Base-by-base conservation (phyloP, 2,797 vertebrate species). In the Peromyscus attwateri region DNA sequence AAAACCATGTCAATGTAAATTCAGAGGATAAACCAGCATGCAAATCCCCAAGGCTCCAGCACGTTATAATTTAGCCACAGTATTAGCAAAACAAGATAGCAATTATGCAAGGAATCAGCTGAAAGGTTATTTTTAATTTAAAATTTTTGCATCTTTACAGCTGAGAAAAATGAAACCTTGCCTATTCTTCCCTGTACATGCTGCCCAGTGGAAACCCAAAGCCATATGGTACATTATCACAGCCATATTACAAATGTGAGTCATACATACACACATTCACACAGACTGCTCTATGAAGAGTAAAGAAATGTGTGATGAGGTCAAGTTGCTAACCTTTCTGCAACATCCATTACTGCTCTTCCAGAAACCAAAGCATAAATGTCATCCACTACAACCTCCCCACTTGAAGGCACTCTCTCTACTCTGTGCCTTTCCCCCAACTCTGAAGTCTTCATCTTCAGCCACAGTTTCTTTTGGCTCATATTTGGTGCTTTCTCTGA, bases 61-160 rank as follows among this genome's bases (percentile, higher is more conserved):
- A 98, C 98, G 95, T 98, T 98, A 98, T 97, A 98, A 98, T 98
- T 98, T 97, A 98, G 92, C 96, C 90, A 94, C 95, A 97, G 89
- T 71, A 98, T 98, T 98, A 98, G 98, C 96, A 98, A 98, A 98
- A 98, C 97, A 98, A 98, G 98, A 98, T 97, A 98, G 97, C 95
- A 98, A 98, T 98, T 98, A 98, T 98, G 95, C 97, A 98, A 98
- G 92, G 93, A 98, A 98, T 98, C 97, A 98, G 97, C 97, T 93
- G 92, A 98, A 98, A 98, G 80, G 88, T 98, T 98, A 98, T 98
- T 98, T 99, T 98, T 98, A 98, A 98, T 98, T 98, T 98, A 97
- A 98, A 97, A 95, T 96, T 96, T 97, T 95, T 98, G 43, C 73
- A 88, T 98, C 89, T 98, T 46, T 97, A 95, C 97, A 97, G 94